Percentiles rank a stretch among this genome's conserved stretches.
phyloP scores from a whole-genome alignment of 2,797 vertebrate species.

The Busarellus nigricollis region DNA sequence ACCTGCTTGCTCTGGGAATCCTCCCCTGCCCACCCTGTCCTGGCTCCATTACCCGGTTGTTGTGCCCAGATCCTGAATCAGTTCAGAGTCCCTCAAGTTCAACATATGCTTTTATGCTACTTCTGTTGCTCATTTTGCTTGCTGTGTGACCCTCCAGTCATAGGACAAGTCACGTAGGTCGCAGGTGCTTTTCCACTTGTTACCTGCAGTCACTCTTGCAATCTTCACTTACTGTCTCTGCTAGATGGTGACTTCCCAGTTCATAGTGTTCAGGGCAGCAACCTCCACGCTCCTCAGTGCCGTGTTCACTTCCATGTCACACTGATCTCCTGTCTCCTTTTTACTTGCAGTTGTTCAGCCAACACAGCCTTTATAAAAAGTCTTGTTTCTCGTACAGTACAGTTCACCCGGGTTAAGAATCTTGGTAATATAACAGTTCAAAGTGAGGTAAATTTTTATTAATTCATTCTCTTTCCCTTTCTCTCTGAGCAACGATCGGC shows the following conservation, averaged over 20 bases:
- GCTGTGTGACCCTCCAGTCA: background rate
- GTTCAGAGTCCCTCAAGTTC: background rate
- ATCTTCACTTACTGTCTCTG: background rate
- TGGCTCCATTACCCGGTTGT: background rate
- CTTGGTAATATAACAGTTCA: background rate
- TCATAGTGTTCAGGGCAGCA: background rate
- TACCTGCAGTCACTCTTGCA: background rate
- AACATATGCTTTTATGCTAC: no score
- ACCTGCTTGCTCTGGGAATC: background rate
- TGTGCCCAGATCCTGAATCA: no score
- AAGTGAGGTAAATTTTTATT: background rate
- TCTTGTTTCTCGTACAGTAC: background rate
- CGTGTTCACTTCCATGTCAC: background rate
- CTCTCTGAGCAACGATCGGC: accelerated
- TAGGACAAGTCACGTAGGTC: accelerated
- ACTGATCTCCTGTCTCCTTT: background rate
- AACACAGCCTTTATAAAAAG: background rate
- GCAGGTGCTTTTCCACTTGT: background rate
- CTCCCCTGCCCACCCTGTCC: accelerated
- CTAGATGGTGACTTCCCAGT: background rate
- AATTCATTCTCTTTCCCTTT: background rate
- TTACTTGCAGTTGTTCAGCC: background rate
- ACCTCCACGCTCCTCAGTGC: background rate
- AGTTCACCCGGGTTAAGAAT: background rate
- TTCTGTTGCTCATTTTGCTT: background rate